Evolutionary conservation across 2,113 vertebrate genomes (phyloP).

Genomic region (Ammodytes dubius): DNA sequence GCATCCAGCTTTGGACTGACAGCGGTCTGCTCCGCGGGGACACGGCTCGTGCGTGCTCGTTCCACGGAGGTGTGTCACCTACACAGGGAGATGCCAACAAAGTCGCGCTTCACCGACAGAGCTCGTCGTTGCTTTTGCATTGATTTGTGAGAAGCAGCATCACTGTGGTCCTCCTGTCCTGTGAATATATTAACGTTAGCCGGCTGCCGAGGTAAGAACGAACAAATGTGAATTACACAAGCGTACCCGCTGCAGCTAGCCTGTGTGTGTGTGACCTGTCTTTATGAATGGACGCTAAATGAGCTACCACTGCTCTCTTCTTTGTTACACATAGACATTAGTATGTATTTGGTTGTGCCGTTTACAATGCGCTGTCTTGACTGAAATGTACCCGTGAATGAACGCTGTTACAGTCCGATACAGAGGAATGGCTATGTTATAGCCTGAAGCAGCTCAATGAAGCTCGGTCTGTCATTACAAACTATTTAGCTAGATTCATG

Average conservation of each 20-base stretch:
- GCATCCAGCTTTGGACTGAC: not conserved
- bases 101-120: slow-evolving; percentile 31
- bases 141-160: slow-evolving; percentile 47
- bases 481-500: not conserved
- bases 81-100: slow-evolving; percentile 37
- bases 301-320: not conserved
- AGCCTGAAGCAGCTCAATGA: not conserved
- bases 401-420: not conserved
- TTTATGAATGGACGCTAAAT: not conserved
- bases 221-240: slow-evolving; percentile 8
- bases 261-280: slow-evolving; percentile 13
- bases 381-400: not conserved
- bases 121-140: slow-evolving; percentile 40
- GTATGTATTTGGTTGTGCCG: not conserved
- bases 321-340: not conserved
- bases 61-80: not conserved
- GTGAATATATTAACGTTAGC: slow-evolving; percentile 21
- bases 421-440: not conserved
- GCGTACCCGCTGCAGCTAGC: not conserved
- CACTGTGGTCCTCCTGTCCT: slow-evolving; percentile 14
- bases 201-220: slow-evolving; percentile 66
- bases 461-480: not conserved
- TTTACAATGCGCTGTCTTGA: not conserved
- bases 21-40: not conserved
- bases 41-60: not conserved